phyloP scores from a whole-genome alignment of 2,797 vertebrate species.

The Scomberomorus guttatus region DNA sequence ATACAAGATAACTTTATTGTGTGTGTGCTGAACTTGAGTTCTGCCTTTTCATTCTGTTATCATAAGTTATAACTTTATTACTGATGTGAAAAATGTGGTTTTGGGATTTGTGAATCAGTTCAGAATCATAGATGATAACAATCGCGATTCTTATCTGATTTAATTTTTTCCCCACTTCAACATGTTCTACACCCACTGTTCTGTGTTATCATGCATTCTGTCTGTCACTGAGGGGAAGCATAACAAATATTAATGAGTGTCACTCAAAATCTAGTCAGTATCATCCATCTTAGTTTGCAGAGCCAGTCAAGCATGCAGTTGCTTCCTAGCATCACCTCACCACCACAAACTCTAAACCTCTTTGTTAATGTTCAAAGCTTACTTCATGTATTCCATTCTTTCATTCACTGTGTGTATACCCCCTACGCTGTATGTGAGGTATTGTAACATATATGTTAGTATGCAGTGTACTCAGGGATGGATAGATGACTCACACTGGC shows the following conservation, averaged over 20 bases:
- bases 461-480: not conserved
- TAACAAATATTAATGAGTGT: not conserved
- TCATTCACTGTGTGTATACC: not conserved
- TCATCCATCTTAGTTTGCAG: constrained; percentile 33
- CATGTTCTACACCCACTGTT: too few species aligned
- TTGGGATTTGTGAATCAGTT: too few species aligned
- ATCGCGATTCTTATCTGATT: too few species aligned
- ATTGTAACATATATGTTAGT: not conserved
- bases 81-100: too few species aligned
- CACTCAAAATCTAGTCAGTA: not conserved
- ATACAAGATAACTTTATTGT: too few species aligned
- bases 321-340: not conserved
- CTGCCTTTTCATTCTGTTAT: too few species aligned
- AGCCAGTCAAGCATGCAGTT: not conserved
- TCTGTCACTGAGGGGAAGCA: too few species aligned
- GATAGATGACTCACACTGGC: not conserved
- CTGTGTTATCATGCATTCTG: too few species aligned
- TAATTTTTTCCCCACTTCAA: too few species aligned
- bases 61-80: too few species aligned
- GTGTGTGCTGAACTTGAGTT: too few species aligned
- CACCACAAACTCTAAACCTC: not conserved
- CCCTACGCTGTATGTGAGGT: not conserved
- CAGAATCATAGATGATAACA: too few species aligned
- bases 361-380: not conserved
- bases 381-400: not conserved